Evolutionary conservation across 2,797 vertebrate species (phyloP).

Genomic region (Lepidocolaptes lacrymiger): DNA sequence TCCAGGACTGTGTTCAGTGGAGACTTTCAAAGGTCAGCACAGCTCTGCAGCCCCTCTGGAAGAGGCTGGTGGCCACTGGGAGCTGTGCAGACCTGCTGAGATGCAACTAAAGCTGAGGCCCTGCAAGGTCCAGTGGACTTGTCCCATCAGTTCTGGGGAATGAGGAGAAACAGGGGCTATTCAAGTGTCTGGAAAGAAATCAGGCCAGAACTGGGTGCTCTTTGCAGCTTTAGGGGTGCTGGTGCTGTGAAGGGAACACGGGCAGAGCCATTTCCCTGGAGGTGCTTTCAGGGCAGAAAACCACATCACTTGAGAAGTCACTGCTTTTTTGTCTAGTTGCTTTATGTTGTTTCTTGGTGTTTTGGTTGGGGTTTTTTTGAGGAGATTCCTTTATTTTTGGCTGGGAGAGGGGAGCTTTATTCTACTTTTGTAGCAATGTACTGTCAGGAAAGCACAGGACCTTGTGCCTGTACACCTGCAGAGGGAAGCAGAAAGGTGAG

Average conservation of each 20-base stretch:
- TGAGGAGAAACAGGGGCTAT: not conserved
- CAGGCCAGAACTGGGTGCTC: not conserved
- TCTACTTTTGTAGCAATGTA: not conserved
- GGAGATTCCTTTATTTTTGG: not conserved
- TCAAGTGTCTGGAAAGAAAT: not conserved
- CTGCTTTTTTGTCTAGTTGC: not conserved
- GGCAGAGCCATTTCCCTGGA: not conserved
- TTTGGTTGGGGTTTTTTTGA: not conserved
- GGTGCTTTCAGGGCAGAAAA: not conserved
- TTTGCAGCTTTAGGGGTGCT: not conserved
- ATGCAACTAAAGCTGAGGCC: not conserved
- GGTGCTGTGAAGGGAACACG: not conserved
- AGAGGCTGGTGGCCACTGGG: not conserved
- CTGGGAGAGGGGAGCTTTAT: fast-evolving
- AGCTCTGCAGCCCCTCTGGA: not conserved
- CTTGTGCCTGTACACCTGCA: not conserved
- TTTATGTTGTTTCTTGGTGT: not conserved
- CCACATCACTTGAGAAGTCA: not conserved
- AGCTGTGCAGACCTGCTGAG: not conserved
- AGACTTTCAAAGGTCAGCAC: not conserved
- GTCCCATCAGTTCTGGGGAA: not conserved
- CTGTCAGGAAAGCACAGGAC: not conserved
- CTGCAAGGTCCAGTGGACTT: not conserved
- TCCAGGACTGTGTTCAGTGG: not conserved
- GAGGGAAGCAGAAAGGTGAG: not conserved